Evolutionary conservation across 2,888 invertebrate genomes (phyloP), one percentile per base, ranked within the genome.

Genomic region (Agrilus biguttatus): DNA sequence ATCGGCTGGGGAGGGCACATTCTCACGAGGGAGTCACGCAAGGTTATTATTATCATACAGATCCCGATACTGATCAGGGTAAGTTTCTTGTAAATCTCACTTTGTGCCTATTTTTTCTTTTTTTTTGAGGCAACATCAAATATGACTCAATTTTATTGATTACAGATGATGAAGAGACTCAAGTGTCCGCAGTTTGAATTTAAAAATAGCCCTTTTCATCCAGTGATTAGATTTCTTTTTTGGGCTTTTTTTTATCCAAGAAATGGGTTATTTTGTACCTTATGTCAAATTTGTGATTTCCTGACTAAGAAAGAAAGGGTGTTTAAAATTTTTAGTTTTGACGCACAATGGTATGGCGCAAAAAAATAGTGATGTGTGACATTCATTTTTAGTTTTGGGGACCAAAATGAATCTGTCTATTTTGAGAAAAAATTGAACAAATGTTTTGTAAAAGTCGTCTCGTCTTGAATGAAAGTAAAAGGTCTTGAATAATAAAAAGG

Each of bases 21-120:
- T 86, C 85, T 51, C 85, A 87, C 67, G 88, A 88, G 67, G 87
- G 87, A 54, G 85, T 87, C 51, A 82, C 84, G 47, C 77, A 81
- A 54, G 75, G 79, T 53, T 80, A 78, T 63, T 80, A 80, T 61
- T 83, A 78, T 64, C 80, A 80, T 51, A 66, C 64, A 39, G 68
- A 69, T 58, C 67, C 67, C 45, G 67, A 67, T 51, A 66, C 66
- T 36, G 67, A 67, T 60, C 67, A 67, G 55, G 67, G 67, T 67
- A 62, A 49, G 49, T 47, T n/a, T n/a, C 35, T 17, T 10, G 14
- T 17, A 37, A 37, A 6, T 14, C 36, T 14, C 21, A 14, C 1
- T 36, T 19, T 17, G 17, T 36, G 36, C 7, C 5, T 36, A 4
- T 2, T 17, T 17, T 17, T 17, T 17, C 3, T 17, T 17, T 17